These are phyloP conservation scores for Pygoscelis adeliae DNA, from an alignment of 2,113 vertebrate species.

Conservation along the genomic window DNA sequence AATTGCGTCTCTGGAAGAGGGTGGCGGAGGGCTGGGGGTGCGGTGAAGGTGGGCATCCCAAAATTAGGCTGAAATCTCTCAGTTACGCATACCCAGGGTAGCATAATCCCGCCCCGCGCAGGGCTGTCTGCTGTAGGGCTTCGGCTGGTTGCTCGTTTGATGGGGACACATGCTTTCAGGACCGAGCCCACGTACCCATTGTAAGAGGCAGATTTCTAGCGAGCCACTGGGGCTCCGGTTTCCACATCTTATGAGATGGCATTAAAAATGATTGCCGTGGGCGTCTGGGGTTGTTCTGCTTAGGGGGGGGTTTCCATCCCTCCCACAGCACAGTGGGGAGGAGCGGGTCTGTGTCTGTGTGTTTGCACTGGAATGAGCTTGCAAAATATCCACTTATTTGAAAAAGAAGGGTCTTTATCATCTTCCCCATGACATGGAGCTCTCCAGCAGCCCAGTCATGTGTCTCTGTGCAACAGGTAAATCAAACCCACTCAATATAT, in stretches of 20 bases:
- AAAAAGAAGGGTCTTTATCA: not conserved
- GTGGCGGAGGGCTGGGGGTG: not conserved
- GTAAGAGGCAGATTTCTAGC: not conserved
- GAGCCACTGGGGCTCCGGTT: not conserved
- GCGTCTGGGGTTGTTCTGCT: not conserved
- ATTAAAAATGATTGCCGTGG: not conserved
- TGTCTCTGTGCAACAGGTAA: not conserved
- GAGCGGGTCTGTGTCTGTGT: no score
- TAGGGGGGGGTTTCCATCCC: not conserved
- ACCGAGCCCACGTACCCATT: rapidly evolving
- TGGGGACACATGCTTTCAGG: not conserved
- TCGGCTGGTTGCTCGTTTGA: not conserved
- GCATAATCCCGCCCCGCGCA: rapidly evolving
- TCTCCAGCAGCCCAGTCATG: not conserved
- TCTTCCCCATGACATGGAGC: not conserved
- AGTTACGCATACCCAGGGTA: rapidly evolving
- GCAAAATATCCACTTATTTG: not conserved
- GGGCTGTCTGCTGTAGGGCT: not conserved
- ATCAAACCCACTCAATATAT: not conserved
- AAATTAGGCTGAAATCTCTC: not conserved
- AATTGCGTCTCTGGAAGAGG: not conserved
- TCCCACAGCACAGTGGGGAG: not conserved
- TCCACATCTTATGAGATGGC: not conserved
- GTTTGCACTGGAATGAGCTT: not conserved
- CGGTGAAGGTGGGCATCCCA: no score